Evolutionary conservation across 2,888 invertebrate species (phyloP).

Genomic region (Drosophila setosimentum): DNA sequence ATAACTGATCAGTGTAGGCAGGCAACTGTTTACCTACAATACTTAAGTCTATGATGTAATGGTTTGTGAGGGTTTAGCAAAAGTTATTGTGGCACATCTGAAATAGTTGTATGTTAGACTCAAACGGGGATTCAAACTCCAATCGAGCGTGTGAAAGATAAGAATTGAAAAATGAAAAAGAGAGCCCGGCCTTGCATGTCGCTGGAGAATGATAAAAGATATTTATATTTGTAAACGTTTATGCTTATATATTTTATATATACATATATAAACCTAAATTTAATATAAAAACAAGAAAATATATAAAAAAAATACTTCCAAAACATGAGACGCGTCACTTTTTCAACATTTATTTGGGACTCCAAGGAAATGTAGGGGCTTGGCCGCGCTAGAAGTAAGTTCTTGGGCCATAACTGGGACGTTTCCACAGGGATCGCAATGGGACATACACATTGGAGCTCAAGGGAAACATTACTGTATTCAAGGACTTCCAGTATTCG

Average conservation of each 20-base stretch:
- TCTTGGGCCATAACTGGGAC: too few relatives aligned
- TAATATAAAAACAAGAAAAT: conserved; percentile 50
- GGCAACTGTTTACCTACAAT: conserved; percentile 34
- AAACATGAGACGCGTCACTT: conserved; percentile 15
- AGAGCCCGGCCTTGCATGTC: conserved; percentile 12
- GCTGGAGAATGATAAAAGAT: conserved; percentile 63
- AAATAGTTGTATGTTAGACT: conserved; percentile 26
- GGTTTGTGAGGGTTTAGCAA: conserved; percentile 54
- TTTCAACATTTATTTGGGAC: not conserved
- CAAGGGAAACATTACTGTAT: not conserved
- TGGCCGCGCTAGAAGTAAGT: not conserved
- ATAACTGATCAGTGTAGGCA: conserved; percentile 31
- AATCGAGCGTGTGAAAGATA: conserved; percentile 34
- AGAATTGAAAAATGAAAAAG: conserved; percentile 10
- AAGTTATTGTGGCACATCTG: conserved; percentile 54
- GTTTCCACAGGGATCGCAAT: not conserved
- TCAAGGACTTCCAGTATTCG: not conserved
- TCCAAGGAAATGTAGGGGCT: not conserved
- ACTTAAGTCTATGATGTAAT: conserved; percentile 28
- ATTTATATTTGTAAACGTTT: conserved; percentile 77
- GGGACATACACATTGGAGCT: not conserved
- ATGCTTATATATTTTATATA: conserved; percentile 76
- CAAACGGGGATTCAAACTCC: conserved; percentile 43
- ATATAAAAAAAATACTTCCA: conserved; percentile 51
- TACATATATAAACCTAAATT: conserved; percentile 55